A percentile compares a stretch with the other conserved stretches of the same genome.
phyloP scores from a whole-genome alignment of 2,113 vertebrate species.

The Rallus limicola region DNA sequence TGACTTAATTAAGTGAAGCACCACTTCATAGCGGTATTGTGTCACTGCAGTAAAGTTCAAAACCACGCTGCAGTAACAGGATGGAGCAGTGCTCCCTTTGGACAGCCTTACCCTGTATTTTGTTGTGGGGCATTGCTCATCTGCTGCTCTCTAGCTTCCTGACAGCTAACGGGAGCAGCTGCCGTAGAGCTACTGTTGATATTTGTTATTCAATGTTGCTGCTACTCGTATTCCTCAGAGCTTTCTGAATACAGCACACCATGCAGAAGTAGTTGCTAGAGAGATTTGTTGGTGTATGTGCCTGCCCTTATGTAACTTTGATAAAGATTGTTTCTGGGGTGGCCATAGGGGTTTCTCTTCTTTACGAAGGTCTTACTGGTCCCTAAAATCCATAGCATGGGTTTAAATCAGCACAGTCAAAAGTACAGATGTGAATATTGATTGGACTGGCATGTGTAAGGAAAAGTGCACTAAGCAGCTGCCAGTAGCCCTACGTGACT shows the following conservation, averaged over 20 bases:
- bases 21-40: constrained; percentile 55
- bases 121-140: neutral
- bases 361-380: neutral
- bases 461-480: neutral
- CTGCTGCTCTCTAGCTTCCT: constrained; percentile 3
- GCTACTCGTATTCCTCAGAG: constrained; percentile 9
- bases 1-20: constrained; percentile 79
- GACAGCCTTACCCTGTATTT: neutral
- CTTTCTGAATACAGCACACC: neutral
- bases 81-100: constrained; percentile 14
- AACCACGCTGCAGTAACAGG: neutral
- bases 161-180: constrained; percentile 25
- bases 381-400: neutral
- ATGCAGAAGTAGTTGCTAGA: neutral
- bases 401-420: neutral
- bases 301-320: neutral
- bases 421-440: neutral
- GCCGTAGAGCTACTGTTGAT: neutral
- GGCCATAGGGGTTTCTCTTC: neutral
- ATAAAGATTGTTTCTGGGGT: constrained; percentile 28
- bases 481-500: neutral
- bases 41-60: neutral
- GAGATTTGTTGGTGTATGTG: neutral
- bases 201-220: neutral
- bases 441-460: neutral